Evolutionary conservation across 2,888 invertebrate genomes (phyloP).

Genomic region (Euzetes globulus): DNA sequence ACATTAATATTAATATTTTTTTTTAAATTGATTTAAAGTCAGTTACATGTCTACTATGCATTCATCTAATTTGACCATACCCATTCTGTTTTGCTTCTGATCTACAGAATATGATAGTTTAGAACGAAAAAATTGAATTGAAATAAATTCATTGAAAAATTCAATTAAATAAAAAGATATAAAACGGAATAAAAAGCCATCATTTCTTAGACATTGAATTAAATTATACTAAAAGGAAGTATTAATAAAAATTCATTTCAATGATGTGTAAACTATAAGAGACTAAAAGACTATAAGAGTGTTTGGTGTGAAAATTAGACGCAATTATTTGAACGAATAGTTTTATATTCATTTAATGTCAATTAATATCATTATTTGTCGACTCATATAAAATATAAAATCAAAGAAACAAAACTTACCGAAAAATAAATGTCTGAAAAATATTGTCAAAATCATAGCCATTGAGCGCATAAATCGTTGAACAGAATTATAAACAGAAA

Average conservation of each 20-base stretch:
- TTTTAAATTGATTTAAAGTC: no score
- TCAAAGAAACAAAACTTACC: not conserved
- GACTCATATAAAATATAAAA: not conserved
- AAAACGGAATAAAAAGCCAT: not conserved
- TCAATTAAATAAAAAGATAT: not conserved
- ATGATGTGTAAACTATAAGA: not conserved
- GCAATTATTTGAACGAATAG: not conserved
- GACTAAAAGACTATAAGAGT: not conserved
- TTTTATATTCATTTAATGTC: not conserved
- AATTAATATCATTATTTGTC: not conserved
- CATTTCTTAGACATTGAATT: not conserved
- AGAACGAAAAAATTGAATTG: no score
- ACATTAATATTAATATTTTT: not conserved
- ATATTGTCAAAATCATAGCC: no score
- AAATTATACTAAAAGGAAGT: not conserved
- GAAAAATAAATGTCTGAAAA: no score
- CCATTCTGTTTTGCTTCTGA: no score
- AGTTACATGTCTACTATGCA: no score
- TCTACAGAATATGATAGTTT: no score
- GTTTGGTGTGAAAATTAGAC: not conserved
- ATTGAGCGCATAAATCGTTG: not conserved
- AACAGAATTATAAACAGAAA: not conserved
- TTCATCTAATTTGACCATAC: no score
- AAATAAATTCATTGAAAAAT: no score
- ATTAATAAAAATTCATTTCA: conserved; percentile 14